A percentile compares a stretch with the other conserved stretches of the same genome.
Conservation (phyloP, 2,888 invertebrate genomes). For the Meteorus cinctellus region DNA sequence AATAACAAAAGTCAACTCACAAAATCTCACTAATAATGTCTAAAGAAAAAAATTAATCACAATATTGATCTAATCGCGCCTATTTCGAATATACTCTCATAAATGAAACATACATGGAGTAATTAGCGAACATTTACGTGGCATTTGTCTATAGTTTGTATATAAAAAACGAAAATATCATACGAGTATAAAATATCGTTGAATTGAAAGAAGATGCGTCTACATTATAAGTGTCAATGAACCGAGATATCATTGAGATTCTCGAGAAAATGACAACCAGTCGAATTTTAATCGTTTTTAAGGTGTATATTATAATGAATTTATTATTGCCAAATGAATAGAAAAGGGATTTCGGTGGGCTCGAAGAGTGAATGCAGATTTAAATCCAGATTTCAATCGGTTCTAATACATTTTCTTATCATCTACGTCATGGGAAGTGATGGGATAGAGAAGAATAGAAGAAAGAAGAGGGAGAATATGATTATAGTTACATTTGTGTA, state of each 20-base stretch:
- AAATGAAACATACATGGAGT: slow-evolving; percentile 35
- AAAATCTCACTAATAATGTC: neutral
- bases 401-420: neutral
- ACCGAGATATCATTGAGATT: slow-evolving; percentile 33
- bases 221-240: slow-evolving; percentile 44
- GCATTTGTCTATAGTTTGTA: slow-evolving; percentile 65
- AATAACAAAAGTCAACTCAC: neutral
- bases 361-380: slow-evolving; percentile 48
- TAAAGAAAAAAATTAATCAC: slow-evolving; percentile 6
- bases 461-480: neutral
- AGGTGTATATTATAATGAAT: slow-evolving; percentile 54
- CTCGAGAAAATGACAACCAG: slow-evolving; percentile 43
- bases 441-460: neutral
- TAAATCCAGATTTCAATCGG: slow-evolving; percentile 38
- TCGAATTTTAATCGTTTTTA: slow-evolving; percentile 52
- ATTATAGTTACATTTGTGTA: neutral
- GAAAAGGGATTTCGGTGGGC: slow-evolving; percentile 27
- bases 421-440: slow-evolving; percentile 14
- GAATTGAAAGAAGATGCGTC: slow-evolving; percentile 34
- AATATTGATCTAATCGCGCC: neutral
- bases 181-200: slow-evolving; percentile 8
- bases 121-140: slow-evolving; percentile 53
- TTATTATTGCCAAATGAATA: slow-evolving; percentile 53
- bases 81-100: slow-evolving; percentile 1
- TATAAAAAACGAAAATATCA: slow-evolving; percentile 51